Base-by-base conservation (phyloP, 2,888 invertebrate species). In the Cybosia mesomella region DNA sequence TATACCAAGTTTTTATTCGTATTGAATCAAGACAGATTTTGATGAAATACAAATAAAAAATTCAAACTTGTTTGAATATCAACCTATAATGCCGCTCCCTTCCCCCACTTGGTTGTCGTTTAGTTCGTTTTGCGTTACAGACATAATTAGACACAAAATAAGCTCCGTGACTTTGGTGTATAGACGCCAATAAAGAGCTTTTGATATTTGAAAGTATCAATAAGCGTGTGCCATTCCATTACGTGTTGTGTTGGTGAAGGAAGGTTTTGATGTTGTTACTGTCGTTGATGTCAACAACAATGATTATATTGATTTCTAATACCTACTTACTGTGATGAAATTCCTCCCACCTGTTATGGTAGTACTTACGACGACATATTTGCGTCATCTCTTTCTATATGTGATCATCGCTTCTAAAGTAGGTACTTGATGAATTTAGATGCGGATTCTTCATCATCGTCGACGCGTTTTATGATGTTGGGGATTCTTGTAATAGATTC, bases 291-390 rank as follows among this genome's bases (percentile, higher is more conserved):
- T 49, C 8, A 0, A n/a, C 49, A n/a, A n/a, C 49, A 49, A 49
- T 49, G 49, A 49, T 49, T n/a, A 18, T 49, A 49, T 49, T n/a
- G n/a, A n/a, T n/a, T 49, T 49, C n/a, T n/a, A 18, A 49, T 49
- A 49, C 49, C n/a, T 28, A 28, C n/a, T n/a, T 43, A 43, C 18
- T 15, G 7, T n/a, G n/a, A n/a, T n/a, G n/a, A 18, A 2, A 49
- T 49, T 49, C 49, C n/a, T 9, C 9, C n/a, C n/a, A 49, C n/a
- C 9, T n/a, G 49, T 49, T n/a, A 18, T 49, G 18, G 49, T 49
- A n/a, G n/a, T n/a, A 49, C n/a, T 49, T 49, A 49, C n/a, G 49
- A n/a, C 49, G n/a, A 49, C n/a, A 43, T 18, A 43, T 49, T 49
- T 49, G n/a, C 49, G 49, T 49, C 49, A 49, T 49, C 49, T n/a